A percentile compares a stretch with the other conserved stretches of the same genome.
Conservation (phyloP, 2,797 vertebrate species). For the Molossus alvarezi region DNA sequence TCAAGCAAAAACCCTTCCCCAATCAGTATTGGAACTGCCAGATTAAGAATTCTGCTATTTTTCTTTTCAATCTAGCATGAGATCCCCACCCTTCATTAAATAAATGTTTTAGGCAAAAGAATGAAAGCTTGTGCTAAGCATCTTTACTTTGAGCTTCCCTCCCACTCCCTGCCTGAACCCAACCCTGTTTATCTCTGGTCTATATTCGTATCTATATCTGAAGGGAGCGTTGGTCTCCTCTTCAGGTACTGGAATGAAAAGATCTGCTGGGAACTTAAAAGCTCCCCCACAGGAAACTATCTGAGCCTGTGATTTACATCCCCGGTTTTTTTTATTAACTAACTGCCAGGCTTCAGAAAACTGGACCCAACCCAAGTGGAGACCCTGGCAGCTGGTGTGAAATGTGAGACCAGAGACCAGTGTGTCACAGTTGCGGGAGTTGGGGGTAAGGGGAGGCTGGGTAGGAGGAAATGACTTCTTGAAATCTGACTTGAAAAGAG, state of each 20-base stretch:
- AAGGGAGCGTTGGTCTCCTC: conserved; percentile 67
- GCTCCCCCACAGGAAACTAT: conserved; percentile 73
- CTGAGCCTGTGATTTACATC: conserved; percentile 77
- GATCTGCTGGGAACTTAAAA: conserved; percentile 72
- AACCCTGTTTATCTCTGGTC: conserved; percentile 30
- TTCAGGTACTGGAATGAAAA: conserved; percentile 70
- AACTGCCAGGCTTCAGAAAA: conserved; percentile 80
- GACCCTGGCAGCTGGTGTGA: conserved; percentile 77
- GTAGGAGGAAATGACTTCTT: conserved; percentile 70
- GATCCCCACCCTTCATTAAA: conserved; percentile 10
- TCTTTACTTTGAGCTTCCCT: background rate
- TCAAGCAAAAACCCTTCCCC: background rate
- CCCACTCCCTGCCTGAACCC: background rate
- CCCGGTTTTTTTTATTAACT: conserved; percentile 78
- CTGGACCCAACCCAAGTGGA: conserved; percentile 70
- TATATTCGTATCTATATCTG: conserved; percentile 21
- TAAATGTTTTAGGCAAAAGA: conserved; percentile 1
- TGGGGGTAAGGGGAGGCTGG: background rate
- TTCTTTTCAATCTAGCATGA: background rate
- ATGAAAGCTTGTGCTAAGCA: background rate
- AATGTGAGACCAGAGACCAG: conserved; percentile 37
- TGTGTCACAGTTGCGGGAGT: background rate
- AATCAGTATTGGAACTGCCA: background rate
- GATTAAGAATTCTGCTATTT: conserved; percentile 17
- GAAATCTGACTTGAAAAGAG: conserved; percentile 71